These are phyloP conservation scores for Anthopleura sola DNA, from an alignment of 64 coral and sea anemone species.

Conservation along the genomic window DNA sequence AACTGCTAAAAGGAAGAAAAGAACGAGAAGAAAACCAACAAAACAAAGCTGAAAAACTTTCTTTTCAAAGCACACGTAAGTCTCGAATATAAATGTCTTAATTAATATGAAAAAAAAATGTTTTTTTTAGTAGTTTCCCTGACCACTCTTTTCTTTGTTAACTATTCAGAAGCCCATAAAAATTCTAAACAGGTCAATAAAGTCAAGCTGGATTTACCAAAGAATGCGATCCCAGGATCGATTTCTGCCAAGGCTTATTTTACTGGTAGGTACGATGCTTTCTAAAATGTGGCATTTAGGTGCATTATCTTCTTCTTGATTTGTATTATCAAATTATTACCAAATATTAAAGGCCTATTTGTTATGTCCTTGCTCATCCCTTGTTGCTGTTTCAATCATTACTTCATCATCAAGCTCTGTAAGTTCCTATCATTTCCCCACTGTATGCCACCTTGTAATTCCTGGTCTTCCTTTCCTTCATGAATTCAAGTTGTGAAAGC, in stretches of 20 bases:
- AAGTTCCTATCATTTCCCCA: too few relatives aligned
- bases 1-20: background rate
- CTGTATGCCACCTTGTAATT: background rate
- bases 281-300: background rate
- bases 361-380: too few relatives aligned
- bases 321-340: too few relatives aligned
- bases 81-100: too few relatives aligned
- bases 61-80: background rate
- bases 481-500: too few relatives aligned
- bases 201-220: constrained; percentile 46
- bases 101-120: too few relatives aligned
- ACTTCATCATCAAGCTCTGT: too few relatives aligned
- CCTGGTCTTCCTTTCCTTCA: too few relatives aligned
- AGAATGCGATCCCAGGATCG: constrained; percentile 64
- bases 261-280: constrained; percentile 48
- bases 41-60: background rate
- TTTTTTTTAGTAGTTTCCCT: too few relatives aligned
- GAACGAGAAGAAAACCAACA: background rate
- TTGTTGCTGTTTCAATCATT: too few relatives aligned
- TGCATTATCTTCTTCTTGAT: background rate
- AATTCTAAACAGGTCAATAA: constrained; percentile 45
- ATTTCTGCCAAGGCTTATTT: constrained; percentile 58
- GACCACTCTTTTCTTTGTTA: background rate
- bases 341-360: too few relatives aligned
- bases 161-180: background rate